Evolutionary conservation across 2,888 invertebrate species (phyloP), one percentile per base, ranked within the genome.

Genomic region (Tinea semifulvella): DNA sequence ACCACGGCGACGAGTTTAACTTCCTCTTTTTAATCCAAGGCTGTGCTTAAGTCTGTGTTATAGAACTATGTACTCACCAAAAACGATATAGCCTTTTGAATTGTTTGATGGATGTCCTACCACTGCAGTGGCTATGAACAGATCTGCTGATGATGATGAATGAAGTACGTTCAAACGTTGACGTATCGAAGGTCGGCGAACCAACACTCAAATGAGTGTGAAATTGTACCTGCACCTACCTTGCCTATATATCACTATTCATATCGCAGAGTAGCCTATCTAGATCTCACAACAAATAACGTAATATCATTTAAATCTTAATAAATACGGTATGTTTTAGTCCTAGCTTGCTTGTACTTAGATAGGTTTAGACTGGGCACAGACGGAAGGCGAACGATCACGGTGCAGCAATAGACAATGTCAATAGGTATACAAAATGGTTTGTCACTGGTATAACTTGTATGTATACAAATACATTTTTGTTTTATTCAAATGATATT

Each of bases 41-140:
- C n/a, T n/a, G n/a, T n/a, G n/a, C n/a, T n/a, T n/a, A n/a, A n/a
- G n/a, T n/a, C n/a, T n/a, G n/a, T n/a, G n/a, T n/a, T n/a, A n/a
- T n/a, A n/a, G n/a, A n/a, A n/a, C n/a, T n/a, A n/a, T 14, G 31
- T 31, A 31, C 31, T 31, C 13, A 31, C 31, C 31, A 4, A n/a
- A 13, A n/a, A 31, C 13, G 31, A 31, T 31, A 2, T 7, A 2
- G 13, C 2, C 13, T 13, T 31, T 31, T 31, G 11, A 13, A 13
- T n/a, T n/a, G 11, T 31, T 31, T 31, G n/a, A 38, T 56, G 67
- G 55, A 49, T 61, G 76, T 77, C 75, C 79, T 49, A 69, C 76
- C 77, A 79, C 77, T 60, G 55, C 52, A 44, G 68, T 77, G 77
- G 65, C 76, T 79, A 77, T 79, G 79, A 79, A 79, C 77, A 50